Conservation (phyloP, 2,797 vertebrate species). For the Remorina albescens region DNA sequence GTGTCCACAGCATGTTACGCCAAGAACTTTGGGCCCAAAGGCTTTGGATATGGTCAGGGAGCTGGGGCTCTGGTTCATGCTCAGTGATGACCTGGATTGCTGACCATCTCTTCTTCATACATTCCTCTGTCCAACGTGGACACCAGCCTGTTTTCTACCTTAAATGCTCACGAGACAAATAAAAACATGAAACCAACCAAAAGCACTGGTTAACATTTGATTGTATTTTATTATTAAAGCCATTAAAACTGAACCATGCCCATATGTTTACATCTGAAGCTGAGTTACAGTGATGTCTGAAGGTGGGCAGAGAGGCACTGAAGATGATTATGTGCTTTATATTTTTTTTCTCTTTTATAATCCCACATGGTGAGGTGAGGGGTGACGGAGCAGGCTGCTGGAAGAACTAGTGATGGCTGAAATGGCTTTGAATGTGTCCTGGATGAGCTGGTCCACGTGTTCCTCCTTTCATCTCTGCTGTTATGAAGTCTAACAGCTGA, state of each 20-base stretch:
- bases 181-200: slow-evolving; percentile 44
- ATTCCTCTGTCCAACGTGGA: slow-evolving; percentile 11
- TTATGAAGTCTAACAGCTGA: slow-evolving; percentile 48
- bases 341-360: slow-evolving; percentile 44
- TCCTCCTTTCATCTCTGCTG: slow-evolving; percentile 17
- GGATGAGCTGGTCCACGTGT: slow-evolving; percentile 30
- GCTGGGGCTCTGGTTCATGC: slow-evolving; percentile 95
- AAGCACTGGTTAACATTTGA: slow-evolving; percentile 70
- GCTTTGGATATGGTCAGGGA: slow-evolving; percentile 95
- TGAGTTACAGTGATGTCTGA: slow-evolving; percentile 82
- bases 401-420: slow-evolving; percentile 67
- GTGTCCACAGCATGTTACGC: slow-evolving; percentile 91
- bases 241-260: slow-evolving; percentile 89
- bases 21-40: slow-evolving; percentile 98
- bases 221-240: slow-evolving; percentile 87
- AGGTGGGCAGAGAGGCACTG: slow-evolving; percentile 83
- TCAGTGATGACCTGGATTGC: slow-evolving; percentile 78
- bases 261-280: slow-evolving; percentile 86
- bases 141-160: neutral
- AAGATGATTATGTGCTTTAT: slow-evolving; percentile 84
- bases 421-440: slow-evolving; percentile 47
- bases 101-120: slow-evolving; percentile 11
- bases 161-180: slow-evolving; percentile 25
- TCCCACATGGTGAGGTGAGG: slow-evolving; percentile 57
- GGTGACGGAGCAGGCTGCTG: slow-evolving; percentile 50